Evolutionary conservation across 2,797 vertebrate species (phyloP), one percentile per base, ranked within the genome.

Genomic region (Dryobates pubescens): DNA sequence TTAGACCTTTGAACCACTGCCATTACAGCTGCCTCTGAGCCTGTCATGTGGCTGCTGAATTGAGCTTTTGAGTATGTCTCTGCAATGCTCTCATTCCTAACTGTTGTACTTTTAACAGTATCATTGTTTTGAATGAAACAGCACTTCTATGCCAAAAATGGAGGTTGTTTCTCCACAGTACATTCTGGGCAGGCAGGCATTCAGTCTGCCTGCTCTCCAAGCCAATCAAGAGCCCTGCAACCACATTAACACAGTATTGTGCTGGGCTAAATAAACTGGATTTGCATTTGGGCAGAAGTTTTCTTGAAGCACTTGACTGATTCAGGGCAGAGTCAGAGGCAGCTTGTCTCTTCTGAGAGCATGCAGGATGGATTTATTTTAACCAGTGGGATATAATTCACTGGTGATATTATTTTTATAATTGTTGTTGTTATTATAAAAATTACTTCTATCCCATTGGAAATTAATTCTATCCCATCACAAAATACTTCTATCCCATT

Each of bases 1-100:
- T 83, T 77, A 92, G 93, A 95, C 90, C 95, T 96, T 96, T 96
- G 95, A 95, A 95, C 93, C 91, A 82, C 90, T 95, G 94, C 94
- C 95, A 91, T 95, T 95, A 94, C 82, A 95, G 92, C 96, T 96
- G 95, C 94, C 93, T 96, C 87, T 8, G 29, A 95, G 95, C 87
- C 89, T 71, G 89, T 96, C 94, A 96, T 79, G 90, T 89, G 95
- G 92, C 85, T 73, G 67, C 54, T 96, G 95, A 96, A 96, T 93
- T 88, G 95, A 93, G 93, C 95, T 96, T 96, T 95, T 96, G 94
- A 96, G 90, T 91, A 45, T 92, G 90, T 54, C 88, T 87, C 94
- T 94, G 94, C 89, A 76, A 83, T 75, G 82, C 87, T 95, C 93
- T 94, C 85, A 74, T 93, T 94, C 90, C 82, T 79, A 88, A 87